phyloP scores from a whole-genome alignment of 2,888 invertebrate genomes.

The Euclidia mi region DNA sequence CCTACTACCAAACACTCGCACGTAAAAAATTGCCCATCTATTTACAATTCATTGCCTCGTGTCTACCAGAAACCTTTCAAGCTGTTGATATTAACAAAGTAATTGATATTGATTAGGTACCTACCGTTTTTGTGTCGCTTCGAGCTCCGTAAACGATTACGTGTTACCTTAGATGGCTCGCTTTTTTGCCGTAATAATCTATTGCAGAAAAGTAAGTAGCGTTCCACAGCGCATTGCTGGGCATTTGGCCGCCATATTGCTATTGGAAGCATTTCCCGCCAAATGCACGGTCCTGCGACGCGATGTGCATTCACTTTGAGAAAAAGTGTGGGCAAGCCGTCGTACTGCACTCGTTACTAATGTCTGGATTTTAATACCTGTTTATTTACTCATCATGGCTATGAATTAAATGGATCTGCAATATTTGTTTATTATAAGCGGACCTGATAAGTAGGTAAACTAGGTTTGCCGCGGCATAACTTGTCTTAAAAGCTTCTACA shows the following conservation, averaged over 20 bases:
- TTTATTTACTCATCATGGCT: too few relatives aligned
- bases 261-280: slow-evolving; percentile 45
- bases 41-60: slow-evolving; percentile 19
- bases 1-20: slow-evolving; percentile 21
- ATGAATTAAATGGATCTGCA: too few relatives aligned
- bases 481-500: too few relatives aligned
- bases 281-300: slow-evolving; percentile 23
- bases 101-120: slow-evolving; percentile 29
- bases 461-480: too few relatives aligned
- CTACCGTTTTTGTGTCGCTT: too few relatives aligned
- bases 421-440: too few relatives aligned
- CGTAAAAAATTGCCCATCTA: slow-evolving; percentile 17
- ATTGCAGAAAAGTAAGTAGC: slow-evolving; percentile 30
- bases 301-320: slow-evolving; percentile 12
- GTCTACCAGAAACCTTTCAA: background rate
- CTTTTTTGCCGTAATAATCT: slow-evolving; percentile 33
- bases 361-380: too few relatives aligned
- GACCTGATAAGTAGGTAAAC: too few relatives aligned
- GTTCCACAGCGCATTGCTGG: slow-evolving; percentile 28
- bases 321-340: background rate
- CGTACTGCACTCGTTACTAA: too few relatives aligned
- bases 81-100: slow-evolving; percentile 8
- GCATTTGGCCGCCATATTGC: slow-evolving; percentile 25
- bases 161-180: slow-evolving; percentile 9
- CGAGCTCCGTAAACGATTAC: too few relatives aligned